A percentile compares a stretch with the other conserved stretches of the same genome.
phyloP scores from a whole-genome alignment of 2,888 invertebrate species.

The Erebia ligea region DNA sequence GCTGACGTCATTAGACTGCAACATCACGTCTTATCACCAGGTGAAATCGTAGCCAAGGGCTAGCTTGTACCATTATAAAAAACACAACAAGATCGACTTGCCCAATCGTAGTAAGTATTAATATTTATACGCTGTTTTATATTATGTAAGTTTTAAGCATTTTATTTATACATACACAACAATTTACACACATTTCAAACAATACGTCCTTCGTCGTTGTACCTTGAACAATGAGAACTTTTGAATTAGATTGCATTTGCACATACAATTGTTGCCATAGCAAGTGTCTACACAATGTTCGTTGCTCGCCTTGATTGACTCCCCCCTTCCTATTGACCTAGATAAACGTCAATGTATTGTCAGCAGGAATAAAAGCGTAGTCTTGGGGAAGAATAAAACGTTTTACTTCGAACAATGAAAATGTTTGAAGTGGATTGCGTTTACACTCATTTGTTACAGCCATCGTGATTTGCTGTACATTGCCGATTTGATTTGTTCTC shows the following conservation, averaged over 20 bases:
- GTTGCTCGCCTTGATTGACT: slow-evolving; percentile 28
- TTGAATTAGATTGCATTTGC: slow-evolving; percentile 13
- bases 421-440: slow-evolving; percentile 8
- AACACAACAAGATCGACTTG: too few relatives aligned
- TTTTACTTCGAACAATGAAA: slow-evolving; percentile 21
- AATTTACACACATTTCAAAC: background rate
- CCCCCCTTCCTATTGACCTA: slow-evolving; percentile 25
- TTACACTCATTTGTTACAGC: slow-evolving; percentile 6
- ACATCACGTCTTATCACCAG: too few relatives aligned
- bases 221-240: background rate
- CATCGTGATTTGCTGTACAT: background rate
- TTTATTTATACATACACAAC: too few relatives aligned
- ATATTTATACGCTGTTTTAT: too few relatives aligned
- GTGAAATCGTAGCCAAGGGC: too few relatives aligned
- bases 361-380: slow-evolving; percentile 28
- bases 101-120: too few relatives aligned
- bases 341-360: slow-evolving; percentile 36
- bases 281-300: slow-evolving; percentile 29
- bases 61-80: too few relatives aligned
- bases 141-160: too few relatives aligned
- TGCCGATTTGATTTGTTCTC: background rate
- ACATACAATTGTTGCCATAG: slow-evolving; percentile 14
- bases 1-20: too few relatives aligned
- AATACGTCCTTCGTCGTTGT: background rate
- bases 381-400: slow-evolving; percentile 24